phyloP scores from a whole-genome alignment of 2,113 vertebrate genomes.

The Scytalopus superciliaris region DNA sequence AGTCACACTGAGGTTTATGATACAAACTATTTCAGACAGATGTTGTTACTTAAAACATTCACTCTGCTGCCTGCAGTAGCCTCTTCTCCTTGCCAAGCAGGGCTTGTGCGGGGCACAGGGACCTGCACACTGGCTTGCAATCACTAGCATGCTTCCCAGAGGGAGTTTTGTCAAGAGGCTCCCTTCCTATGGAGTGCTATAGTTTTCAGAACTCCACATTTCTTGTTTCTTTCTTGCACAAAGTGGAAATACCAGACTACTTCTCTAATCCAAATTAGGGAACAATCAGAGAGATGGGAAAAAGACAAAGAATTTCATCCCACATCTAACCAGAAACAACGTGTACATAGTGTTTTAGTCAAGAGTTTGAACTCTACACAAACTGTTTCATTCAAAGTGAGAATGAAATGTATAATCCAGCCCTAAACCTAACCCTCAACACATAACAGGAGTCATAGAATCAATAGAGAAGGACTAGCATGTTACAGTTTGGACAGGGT shows the following conservation, averaged over 20 bases:
- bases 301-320: not conserved
- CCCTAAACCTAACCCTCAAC: not conserved
- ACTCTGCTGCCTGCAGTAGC: not conserved
- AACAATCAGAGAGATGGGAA: not conserved
- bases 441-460: not conserved
- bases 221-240: not conserved
- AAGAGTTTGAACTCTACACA: not conserved
- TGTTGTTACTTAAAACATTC: not conserved
- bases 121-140: no score
- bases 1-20: rapidly evolving
- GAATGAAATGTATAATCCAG: not conserved
- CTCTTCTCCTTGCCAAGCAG: not conserved
- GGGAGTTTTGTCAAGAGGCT: not conserved
- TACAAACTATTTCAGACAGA: not conserved
- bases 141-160: rapidly evolving
- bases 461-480: not conserved
- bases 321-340: not conserved
- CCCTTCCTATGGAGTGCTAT: rapidly evolving
- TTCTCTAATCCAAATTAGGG: not conserved
- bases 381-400: not conserved
- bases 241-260: not conserved
- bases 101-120: rapidly evolving
- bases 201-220: not conserved
- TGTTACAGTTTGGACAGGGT: not conserved
- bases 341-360: not conserved